These are phyloP conservation scores for Rhamphomyia laevipes DNA, from an alignment of 2,888 invertebrate genomes.

Conservation along the genomic window DNA sequence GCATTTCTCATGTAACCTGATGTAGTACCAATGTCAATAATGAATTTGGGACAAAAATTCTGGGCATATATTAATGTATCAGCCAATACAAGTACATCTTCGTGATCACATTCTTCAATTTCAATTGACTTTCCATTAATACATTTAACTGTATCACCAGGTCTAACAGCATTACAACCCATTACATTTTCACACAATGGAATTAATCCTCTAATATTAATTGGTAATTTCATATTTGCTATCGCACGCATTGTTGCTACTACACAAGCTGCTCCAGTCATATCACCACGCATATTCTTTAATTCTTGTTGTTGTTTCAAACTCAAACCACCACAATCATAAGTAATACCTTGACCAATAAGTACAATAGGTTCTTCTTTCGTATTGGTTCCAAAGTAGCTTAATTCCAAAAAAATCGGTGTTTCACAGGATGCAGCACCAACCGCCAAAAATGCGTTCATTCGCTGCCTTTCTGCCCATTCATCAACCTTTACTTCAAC, in stretches of 20 bases:
- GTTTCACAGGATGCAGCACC: constrained; percentile 66
- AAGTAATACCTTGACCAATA: constrained; percentile 57
- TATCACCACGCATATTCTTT: constrained; percentile 64
- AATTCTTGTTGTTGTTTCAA: constrained; percentile 47
- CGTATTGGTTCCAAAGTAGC: constrained; percentile 52
- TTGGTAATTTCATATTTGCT: constrained; percentile 53
- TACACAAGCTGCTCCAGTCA: constrained; percentile 74
- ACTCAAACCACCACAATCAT: constrained; percentile 63
- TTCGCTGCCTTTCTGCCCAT: constrained; percentile 67
- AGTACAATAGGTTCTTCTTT: constrained; percentile 55
- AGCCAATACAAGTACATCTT: constrained; percentile 61
- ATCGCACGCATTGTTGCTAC: constrained; percentile 57
- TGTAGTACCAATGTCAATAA: constrained; percentile 67
- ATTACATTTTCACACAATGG: constrained; percentile 72
- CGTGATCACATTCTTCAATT: constrained; percentile 63
- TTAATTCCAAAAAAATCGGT: constrained; percentile 66
- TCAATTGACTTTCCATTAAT: constrained; percentile 64
- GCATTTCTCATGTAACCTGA: constrained; percentile 51
- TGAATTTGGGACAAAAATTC: constrained; percentile 55
- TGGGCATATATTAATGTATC: constrained; percentile 68
- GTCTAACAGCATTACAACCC: constrained; percentile 59
- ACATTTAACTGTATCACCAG: constrained; percentile 62
- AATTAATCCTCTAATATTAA: constrained; percentile 59
- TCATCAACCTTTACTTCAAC: constrained; percentile 37
- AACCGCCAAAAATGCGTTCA: constrained; percentile 68